phyloP scores from a whole-genome alignment of 2,888 invertebrate species.

The Bruchidius siliquastri region DNA sequence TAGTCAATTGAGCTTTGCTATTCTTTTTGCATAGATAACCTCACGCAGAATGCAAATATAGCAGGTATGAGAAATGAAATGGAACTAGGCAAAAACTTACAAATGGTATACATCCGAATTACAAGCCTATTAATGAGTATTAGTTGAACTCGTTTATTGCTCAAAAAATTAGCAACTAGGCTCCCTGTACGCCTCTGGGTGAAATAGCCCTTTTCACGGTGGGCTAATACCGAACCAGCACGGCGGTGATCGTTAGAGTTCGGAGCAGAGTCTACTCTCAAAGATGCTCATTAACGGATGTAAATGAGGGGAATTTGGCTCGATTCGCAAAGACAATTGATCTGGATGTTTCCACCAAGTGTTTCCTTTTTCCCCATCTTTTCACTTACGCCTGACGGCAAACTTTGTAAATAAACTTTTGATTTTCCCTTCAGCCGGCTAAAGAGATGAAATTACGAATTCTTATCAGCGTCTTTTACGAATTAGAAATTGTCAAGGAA shows the following conservation, averaged over 20 bases:
- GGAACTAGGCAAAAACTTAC: too few relatives aligned
- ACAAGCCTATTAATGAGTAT: too few relatives aligned
- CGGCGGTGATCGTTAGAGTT: slow-evolving; percentile 29
- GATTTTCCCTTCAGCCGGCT: background rate
- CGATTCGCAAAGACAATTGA: slow-evolving; percentile 44
- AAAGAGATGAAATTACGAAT: background rate
- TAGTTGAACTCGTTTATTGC: too few relatives aligned
- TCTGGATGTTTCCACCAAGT: slow-evolving; percentile 25
- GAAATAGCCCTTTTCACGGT: background rate
- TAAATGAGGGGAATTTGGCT: slow-evolving; percentile 38
- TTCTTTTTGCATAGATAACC: too few relatives aligned
- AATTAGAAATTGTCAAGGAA: background rate
- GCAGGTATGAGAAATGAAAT: too few relatives aligned
- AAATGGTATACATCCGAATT: too few relatives aligned
- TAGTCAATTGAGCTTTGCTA: too few relatives aligned
- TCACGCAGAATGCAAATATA: too few relatives aligned
- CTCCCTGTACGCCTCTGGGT: background rate
- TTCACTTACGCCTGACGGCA: slow-evolving; percentile 15
- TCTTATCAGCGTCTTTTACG: background rate
- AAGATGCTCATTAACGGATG: slow-evolving; percentile 47
- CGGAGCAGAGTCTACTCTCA: slow-evolving; percentile 41
- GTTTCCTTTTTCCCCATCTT: slow-evolving; percentile 9
- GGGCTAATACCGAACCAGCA: slow-evolving; percentile 5
- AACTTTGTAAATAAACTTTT: background rate
- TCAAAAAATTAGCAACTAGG: too few relatives aligned